phyloP scores from a whole-genome alignment of 2,113 vertebrate species.

The Xenus cinereus region DNA sequence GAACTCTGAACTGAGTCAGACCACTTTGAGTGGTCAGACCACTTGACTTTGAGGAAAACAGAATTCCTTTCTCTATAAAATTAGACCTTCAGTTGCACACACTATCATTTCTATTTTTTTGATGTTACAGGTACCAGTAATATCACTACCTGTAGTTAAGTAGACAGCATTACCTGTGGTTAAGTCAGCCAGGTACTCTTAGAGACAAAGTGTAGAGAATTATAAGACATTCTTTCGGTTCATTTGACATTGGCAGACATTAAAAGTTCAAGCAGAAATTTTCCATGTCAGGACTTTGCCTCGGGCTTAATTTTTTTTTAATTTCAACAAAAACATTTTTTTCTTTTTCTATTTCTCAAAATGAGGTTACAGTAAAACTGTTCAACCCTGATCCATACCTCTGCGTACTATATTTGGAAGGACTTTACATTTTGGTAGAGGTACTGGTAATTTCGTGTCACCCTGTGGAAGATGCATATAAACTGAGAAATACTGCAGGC shows the following conservation, averaged over 20 bases:
- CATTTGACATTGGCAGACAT: neutral
- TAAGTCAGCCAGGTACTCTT: neutral
- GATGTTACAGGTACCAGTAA: neutral
- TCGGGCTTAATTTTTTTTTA: neutral
- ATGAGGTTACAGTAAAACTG: neutral
- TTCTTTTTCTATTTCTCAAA: neutral
- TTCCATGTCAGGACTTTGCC: constrained; percentile 19
- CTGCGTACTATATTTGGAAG: neutral
- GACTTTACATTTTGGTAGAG: neutral
- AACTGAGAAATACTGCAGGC: neutral
- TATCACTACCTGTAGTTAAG: neutral
- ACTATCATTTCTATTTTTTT: neutral
- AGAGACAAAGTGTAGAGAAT: neutral
- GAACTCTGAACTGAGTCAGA: neutral
- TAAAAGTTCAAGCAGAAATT: neutral
- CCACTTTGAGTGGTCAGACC: neutral
- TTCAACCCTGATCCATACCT: neutral
- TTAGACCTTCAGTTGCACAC: neutral
- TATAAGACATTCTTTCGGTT: neutral
- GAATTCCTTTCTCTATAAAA: neutral
- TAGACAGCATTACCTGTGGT: neutral
- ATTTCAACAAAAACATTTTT: neutral
- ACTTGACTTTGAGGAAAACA: neutral
- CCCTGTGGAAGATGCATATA: neutral
- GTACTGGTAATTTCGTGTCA: neutral